Percentiles rank a stretch among this genome's conserved stretches.
These are phyloP conservation scores for Mellilla xanthometata DNA, from an alignment of 2,888 invertebrate species.

Conservation along the genomic window DNA sequence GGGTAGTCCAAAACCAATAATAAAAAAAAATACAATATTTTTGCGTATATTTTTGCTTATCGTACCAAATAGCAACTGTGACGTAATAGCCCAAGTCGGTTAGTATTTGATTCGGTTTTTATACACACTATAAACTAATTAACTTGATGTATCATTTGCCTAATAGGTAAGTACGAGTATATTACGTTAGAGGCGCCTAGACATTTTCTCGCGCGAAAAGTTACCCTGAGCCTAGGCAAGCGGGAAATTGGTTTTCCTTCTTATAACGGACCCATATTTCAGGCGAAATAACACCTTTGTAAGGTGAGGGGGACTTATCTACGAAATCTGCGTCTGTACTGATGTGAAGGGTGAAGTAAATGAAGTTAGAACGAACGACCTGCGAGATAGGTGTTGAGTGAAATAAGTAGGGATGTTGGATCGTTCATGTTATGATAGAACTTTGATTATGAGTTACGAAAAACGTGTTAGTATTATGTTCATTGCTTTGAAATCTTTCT, in stretches of 20 bases:
- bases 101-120: too few species aligned
- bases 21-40: too few species aligned
- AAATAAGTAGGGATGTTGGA: too few species aligned
- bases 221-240: conserved; percentile 30
- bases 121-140: conserved; percentile 3
- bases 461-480: too few species aligned
- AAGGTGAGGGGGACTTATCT: conserved; percentile 10
- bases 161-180: conserved; percentile 9
- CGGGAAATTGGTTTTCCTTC: conserved; percentile 34
- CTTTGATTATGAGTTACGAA: too few species aligned
- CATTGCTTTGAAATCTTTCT: too few species aligned
- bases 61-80: too few species aligned
- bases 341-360: neutral
- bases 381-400: too few species aligned
- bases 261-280: conserved; percentile 25
- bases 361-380: neutral
- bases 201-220: conserved; percentile 13
- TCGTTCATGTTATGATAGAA: too few species aligned
- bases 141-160: conserved; percentile 11
- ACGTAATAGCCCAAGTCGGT: too few species aligned
- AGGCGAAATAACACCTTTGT: conserved; percentile 17
- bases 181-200: conserved; percentile 4
- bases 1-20: too few species aligned
- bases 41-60: too few species aligned
- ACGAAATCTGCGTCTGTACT: conserved; percentile 3